These are phyloP conservation scores for Pangasius krempfi DNA, from an alignment of 2,797 vertebrate genomes.

Conservation along the genomic window DNA sequence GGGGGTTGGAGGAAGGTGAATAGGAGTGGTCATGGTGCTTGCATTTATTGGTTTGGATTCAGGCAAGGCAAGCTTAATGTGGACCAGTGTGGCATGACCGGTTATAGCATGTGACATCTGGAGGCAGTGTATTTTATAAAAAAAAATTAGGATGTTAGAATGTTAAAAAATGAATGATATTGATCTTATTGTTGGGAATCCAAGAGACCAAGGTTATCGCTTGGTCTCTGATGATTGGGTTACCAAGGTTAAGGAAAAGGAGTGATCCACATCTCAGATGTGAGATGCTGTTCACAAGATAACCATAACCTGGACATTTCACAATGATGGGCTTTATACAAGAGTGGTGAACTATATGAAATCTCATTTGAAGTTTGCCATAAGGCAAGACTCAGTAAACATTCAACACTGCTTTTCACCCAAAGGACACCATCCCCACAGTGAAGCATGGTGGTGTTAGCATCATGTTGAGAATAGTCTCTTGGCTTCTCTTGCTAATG, in stretches of 20 bases:
- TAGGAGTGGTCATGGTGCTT: background rate
- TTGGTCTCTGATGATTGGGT: too few species aligned
- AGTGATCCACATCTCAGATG: background rate
- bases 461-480: background rate
- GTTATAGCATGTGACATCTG: background rate
- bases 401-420: background rate
- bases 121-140: background rate
- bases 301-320: background rate
- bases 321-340: background rate
- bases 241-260: background rate
- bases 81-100: background rate
- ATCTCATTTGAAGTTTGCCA: background rate
- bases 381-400: background rate
- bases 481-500: background rate
- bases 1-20: background rate
- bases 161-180: background rate
- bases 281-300: background rate
- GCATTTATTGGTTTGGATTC: background rate
- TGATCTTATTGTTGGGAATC: too few species aligned
- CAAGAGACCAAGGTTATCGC: background rate
- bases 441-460: constrained; percentile 11
- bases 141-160: background rate
- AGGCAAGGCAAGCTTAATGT: background rate
- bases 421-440: background rate
- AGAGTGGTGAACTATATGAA: background rate